Evolutionary conservation across 2,797 vertebrate genomes (phyloP).

Genomic region (Mareca strepera): DNA sequence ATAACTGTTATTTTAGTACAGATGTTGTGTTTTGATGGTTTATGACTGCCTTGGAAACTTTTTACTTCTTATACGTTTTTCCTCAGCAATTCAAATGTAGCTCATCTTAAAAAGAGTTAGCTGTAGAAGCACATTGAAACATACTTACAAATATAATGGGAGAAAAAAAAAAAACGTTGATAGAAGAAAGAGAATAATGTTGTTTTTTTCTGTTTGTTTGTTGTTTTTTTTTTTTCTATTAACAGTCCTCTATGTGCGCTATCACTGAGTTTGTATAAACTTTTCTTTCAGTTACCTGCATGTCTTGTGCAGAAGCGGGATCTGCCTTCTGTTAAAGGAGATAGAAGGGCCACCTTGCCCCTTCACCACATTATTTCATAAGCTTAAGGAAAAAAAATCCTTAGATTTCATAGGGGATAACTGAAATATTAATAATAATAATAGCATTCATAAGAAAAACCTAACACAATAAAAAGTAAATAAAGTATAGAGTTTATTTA

Average conservation of each 20-base stretch:
- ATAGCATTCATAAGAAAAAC: neutral
- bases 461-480: neutral
- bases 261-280: neutral
- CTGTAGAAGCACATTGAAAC: neutral
- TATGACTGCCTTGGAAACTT: neutral
- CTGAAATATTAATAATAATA: too few relatives aligned
- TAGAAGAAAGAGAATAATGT: neutral
- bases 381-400: neutral
- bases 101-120: neutral
- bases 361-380: neutral
- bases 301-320: neutral
- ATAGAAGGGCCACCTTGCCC: neutral
- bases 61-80: neutral
- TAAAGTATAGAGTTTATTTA: neutral
- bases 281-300: neutral
- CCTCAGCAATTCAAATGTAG: neutral
- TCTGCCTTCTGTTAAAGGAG: neutral
- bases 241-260: too few relatives aligned
- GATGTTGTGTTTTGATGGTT: neutral
- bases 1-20: neutral
- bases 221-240: neutral
- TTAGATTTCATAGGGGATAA: neutral
- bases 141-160: neutral
- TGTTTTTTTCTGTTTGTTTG: too few relatives aligned
- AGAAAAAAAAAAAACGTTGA: neutral